Evolutionary conservation across 2,888 invertebrate genomes (phyloP).

Genomic region (Ophion ventricosus): DNA sequence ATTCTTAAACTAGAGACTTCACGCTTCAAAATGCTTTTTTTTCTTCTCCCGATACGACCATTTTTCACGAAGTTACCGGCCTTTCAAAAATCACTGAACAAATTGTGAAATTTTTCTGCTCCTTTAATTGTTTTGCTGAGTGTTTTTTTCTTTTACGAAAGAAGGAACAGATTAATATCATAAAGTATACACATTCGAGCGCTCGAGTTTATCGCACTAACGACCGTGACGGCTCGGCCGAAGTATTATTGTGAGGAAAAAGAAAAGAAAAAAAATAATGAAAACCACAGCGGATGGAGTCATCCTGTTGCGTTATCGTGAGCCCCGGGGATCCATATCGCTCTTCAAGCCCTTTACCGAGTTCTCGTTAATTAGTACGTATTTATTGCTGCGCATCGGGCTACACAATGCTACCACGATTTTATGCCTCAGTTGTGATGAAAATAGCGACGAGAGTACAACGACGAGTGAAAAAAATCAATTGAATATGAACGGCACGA

Average conservation of each 20-base stretch:
- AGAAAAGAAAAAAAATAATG: slow-evolving; percentile 47
- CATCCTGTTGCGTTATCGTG: slow-evolving; percentile 77
- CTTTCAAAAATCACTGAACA: too few species aligned
- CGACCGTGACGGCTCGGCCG: slow-evolving; percentile 45
- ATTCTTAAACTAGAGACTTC: too few species aligned
- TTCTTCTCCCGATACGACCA: too few species aligned
- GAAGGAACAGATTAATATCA: background rate
- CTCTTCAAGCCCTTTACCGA: slow-evolving; percentile 61
- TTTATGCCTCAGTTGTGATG: slow-evolving; percentile 36
- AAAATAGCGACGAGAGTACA: slow-evolving; percentile 23
- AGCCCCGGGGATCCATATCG: slow-evolving; percentile 72
- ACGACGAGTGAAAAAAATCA: background rate
- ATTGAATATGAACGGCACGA: slow-evolving; percentile 69
- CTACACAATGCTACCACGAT: slow-evolving; percentile 27
- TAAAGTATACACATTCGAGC: slow-evolving; percentile 10
- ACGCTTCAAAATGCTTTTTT: too few species aligned
- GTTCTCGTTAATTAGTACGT: slow-evolving; percentile 73
- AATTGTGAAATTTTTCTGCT: too few species aligned
- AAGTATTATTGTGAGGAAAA: slow-evolving; percentile 42
- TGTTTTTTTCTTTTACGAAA: background rate
- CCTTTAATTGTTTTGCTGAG: too few species aligned
- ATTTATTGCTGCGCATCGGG: slow-evolving; percentile 67
- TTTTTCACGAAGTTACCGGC: too few species aligned
- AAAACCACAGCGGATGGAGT: slow-evolving; percentile 77
- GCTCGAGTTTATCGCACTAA: slow-evolving; percentile 52